Evolutionary conservation across 2,797 vertebrate genomes (phyloP).

Genomic region (Threskiornis aethiopicus): DNA sequence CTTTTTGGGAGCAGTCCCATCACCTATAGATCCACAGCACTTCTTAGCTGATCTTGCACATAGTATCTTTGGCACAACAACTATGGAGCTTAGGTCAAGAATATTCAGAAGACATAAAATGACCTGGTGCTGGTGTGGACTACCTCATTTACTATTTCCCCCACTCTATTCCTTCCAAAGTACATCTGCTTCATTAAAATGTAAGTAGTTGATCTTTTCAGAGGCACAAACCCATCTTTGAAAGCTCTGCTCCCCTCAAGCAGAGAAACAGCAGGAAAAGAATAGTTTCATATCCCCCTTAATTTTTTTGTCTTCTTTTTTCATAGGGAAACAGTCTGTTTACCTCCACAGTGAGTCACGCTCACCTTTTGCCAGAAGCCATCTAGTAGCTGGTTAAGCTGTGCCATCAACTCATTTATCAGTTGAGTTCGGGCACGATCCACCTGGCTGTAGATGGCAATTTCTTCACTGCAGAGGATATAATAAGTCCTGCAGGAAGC

Average conservation of each 20-base stretch:
- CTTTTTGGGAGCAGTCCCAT: not conserved
- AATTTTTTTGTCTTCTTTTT: not conserved
- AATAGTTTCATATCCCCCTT: not conserved
- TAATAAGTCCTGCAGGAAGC: conserved; percentile 81
- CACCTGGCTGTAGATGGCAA: conserved; percentile 66
- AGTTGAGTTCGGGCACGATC: conserved; percentile 75
- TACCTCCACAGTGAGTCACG: not conserved
- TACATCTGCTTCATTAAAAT: not conserved
- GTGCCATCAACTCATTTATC: conserved; percentile 78
- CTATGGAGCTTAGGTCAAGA: not conserved
- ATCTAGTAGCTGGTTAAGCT: conserved; percentile 74
- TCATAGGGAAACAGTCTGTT: not conserved
- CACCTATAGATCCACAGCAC: not conserved
- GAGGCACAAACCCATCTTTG: not conserved
- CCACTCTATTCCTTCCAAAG: not conserved
- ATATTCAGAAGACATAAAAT: not conserved
- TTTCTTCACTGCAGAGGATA: conserved; percentile 77
- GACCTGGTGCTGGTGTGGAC: not conserved
- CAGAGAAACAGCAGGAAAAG: not conserved
- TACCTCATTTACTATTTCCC: not conserved
- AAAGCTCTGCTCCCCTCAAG: not conserved
- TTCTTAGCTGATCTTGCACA: not conserved
- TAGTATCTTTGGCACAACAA: not conserved
- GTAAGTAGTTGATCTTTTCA: not conserved
- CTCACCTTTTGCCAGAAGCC: conserved; percentile 63